A percentile compares a stretch with the other conserved stretches of the same genome.
phyloP scores from a whole-genome alignment of 2,797 vertebrate species.

The Lepilemur ruficaudatus region DNA sequence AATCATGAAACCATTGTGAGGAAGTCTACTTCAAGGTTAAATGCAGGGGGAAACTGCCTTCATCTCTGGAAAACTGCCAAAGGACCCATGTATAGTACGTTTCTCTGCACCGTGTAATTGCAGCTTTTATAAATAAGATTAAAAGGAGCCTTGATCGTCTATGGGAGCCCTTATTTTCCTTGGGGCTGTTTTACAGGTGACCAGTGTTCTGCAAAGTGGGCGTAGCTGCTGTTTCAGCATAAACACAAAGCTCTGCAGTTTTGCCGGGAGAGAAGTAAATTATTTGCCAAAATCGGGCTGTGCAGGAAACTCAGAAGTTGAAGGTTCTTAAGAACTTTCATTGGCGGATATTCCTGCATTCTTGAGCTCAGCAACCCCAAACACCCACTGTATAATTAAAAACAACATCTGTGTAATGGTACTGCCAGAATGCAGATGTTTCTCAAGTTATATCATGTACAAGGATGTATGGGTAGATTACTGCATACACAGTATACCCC shows the following conservation, averaged over 20 bases:
- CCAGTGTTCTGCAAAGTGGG: conserved; percentile 30
- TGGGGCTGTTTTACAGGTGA: conserved; percentile 49
- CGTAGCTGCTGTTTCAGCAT: conserved; percentile 61
- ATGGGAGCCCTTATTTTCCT: background rate
- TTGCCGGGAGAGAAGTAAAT: conserved; percentile 36
- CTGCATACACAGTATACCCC: background rate
- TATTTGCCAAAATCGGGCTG: conserved; percentile 7
- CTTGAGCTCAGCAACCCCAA: background rate
- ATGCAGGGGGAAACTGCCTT: background rate
- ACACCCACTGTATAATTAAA: background rate
- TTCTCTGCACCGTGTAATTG: conserved; percentile 18
- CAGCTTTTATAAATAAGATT: conserved; percentile 61
- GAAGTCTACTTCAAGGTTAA: conserved; percentile 56
- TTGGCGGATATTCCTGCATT: background rate
- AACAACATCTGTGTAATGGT: background rate
- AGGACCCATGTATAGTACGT: background rate
- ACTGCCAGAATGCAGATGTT: conserved; percentile 18
- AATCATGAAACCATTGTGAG: conserved; percentile 50
- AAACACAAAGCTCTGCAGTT: conserved; percentile 23
- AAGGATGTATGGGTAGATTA: background rate
- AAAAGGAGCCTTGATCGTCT: background rate
- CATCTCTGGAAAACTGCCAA: conserved; percentile 5
- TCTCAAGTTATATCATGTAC: background rate
- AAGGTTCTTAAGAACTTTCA: conserved; percentile 6
- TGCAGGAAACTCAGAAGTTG: conserved; percentile 9